A percentile compares a stretch with the other conserved stretches of the same genome.
phyloP scores from a whole-genome alignment of 2,888 invertebrate genomes.

The Dryomyza anilis region DNA sequence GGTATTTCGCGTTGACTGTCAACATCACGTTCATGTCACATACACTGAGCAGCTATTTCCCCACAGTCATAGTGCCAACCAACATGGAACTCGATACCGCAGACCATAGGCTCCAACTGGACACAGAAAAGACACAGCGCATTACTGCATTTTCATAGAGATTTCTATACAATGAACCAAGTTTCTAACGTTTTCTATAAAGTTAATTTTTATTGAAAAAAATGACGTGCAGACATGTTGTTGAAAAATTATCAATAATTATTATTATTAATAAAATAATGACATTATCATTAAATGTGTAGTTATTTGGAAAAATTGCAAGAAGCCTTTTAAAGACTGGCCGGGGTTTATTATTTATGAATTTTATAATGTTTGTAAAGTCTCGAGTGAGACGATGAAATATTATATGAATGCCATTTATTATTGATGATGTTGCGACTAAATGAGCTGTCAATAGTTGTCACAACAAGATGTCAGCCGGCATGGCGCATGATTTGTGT shows the following conservation, averaged over 20 bases:
- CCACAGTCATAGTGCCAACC: not conserved
- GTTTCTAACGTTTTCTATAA: too few relatives aligned
- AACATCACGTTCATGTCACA: slow-evolving; percentile 16
- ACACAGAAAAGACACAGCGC: not conserved
- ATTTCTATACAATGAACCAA: too few relatives aligned
- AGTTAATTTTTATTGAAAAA: too few relatives aligned
- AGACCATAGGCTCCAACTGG: not conserved
- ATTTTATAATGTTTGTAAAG: too few relatives aligned
- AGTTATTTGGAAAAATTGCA: not conserved
- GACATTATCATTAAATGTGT: slow-evolving; percentile 2
- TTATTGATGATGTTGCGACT: slow-evolving; percentile 8
- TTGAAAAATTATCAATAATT: slow-evolving; percentile 1
- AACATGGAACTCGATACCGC: not conserved
- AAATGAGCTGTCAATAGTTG: slow-evolving; percentile 13
- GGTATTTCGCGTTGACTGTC: not conserved
- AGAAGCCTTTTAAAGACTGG: slow-evolving; percentile 1
- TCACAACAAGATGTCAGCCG: slow-evolving; percentile 45
- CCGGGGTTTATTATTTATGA: not conserved
- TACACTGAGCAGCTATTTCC: not conserved
- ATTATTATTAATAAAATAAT: not conserved
- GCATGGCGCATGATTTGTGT: slow-evolving; percentile 50
- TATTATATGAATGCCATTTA: too few relatives aligned
- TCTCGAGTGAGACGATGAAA: slow-evolving; percentile 4
- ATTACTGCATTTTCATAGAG: not conserved
- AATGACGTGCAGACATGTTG: not conserved